A percentile compares a stretch with the other conserved stretches of the same genome.
Evolutionary conservation across 1,140 invertebrate species (phyloP).

Genomic region (Xylocopa sonorina): DNA sequence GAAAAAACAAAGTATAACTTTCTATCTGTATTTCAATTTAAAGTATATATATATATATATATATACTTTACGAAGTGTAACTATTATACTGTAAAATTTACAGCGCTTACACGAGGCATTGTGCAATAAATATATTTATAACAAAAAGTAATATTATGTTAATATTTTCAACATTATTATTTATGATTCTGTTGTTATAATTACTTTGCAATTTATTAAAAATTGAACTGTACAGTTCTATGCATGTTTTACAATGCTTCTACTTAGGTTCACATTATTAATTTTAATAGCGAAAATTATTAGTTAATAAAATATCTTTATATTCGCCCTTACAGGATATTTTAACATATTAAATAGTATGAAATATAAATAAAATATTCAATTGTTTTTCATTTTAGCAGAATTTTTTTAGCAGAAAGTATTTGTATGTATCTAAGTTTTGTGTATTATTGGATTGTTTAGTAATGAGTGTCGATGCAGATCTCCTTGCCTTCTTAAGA

Average conservation of each 20-base stretch:
- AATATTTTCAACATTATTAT: neutral
- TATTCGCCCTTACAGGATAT: neutral
- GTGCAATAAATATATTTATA: neutral
- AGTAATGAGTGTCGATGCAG: conserved; percentile 50
- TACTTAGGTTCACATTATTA: conserved; percentile 9
- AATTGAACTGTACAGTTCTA: neutral
- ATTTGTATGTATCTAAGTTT: neutral
- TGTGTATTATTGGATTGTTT: conserved; percentile 15
- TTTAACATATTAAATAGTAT: neutral
- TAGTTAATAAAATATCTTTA: neutral
- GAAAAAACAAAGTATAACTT: neutral
- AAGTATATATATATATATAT: too few species aligned
- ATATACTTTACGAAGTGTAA: neutral
- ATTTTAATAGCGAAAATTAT: neutral
- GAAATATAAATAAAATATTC: conserved; percentile 5
- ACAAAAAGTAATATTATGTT: conserved; percentile 1
- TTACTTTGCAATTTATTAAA: conserved; percentile 2
- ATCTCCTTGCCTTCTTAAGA: conserved; percentile 53
- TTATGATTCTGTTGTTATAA: neutral
- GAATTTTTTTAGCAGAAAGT: too few species aligned
- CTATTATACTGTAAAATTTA: neutral
- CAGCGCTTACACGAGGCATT: neutral
- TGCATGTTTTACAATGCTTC: neutral
- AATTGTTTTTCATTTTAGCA: conserved; percentile 3
- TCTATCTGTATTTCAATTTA: neutral